phyloP scores from a whole-genome alignment of 2,113 vertebrate species.

The Saguinus imperator region DNA sequence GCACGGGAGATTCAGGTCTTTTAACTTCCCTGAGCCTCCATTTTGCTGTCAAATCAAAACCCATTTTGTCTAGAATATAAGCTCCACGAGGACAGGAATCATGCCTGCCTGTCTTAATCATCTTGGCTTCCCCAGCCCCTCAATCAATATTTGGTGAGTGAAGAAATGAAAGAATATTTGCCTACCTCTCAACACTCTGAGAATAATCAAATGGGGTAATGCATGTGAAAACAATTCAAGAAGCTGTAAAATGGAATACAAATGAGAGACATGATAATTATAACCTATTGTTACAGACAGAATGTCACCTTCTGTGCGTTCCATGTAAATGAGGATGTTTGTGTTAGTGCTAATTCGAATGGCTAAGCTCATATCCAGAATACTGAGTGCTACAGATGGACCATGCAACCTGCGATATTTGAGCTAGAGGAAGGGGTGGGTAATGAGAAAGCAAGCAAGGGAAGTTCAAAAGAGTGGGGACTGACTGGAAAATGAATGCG shows the following conservation, averaged over 20 bases:
- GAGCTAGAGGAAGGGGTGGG: neutral
- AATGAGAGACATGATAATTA: constrained; percentile 77
- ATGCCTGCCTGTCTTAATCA: neutral
- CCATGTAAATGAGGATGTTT: constrained; percentile 77
- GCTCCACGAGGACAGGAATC: constrained; percentile 32
- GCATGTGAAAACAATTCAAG: constrained; percentile 69
- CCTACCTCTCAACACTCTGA: constrained; percentile 49
- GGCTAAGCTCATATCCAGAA: constrained; percentile 49
- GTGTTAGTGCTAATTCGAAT: constrained; percentile 59
- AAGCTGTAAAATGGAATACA: constrained; percentile 72
- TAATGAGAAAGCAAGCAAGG: neutral
- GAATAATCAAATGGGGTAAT: constrained; percentile 43
- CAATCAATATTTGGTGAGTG: constrained; percentile 26
- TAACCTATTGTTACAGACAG: constrained; percentile 76
- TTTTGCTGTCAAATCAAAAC: neutral
- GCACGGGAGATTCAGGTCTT: neutral
- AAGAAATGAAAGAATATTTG: constrained; percentile 50
- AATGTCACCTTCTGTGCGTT: constrained; percentile 78
- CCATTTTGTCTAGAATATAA: constrained; percentile 27
- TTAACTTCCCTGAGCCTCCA: neutral
- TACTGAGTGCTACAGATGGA: constrained; percentile 57
- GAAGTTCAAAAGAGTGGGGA: neutral
- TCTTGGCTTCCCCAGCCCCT: neutral
- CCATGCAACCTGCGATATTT: neutral
- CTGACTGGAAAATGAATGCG: neutral